Evolutionary conservation across 1,140 invertebrate genomes (phyloP).

Genomic region (Atta colombica): DNA sequence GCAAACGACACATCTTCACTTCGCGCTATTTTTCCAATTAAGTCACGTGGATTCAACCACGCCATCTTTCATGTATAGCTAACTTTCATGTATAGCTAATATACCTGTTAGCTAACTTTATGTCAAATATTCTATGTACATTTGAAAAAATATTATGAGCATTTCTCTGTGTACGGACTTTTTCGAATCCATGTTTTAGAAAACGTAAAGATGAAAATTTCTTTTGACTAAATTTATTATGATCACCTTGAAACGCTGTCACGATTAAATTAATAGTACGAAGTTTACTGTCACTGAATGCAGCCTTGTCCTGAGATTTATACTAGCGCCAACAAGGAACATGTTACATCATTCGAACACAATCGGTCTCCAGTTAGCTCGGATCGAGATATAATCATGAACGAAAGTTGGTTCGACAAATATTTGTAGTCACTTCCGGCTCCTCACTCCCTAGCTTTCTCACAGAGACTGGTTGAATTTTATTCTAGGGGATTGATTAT

Average conservation of each 20-base stretch:
- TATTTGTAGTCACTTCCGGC: conserved; percentile 84
- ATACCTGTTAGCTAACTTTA: no score
- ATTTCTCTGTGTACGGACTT: no score
- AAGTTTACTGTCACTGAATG: conserved; percentile 24
- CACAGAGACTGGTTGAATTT: conserved; percentile 57
- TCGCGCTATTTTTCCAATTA: no score
- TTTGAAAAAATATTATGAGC: no score
- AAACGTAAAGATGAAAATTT: background rate
- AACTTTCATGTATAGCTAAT: no score
- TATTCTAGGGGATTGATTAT: background rate
- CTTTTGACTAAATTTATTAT: background rate
- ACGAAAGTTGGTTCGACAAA: conserved; percentile 75
- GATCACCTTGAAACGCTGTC: background rate
- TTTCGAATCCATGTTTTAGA: no score
- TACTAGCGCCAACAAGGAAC: background rate
- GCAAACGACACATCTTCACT: no score
- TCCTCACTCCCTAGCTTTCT: conserved; percentile 66
- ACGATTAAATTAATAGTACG: conserved; percentile 18
- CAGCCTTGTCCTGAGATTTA: background rate
- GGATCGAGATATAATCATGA: conserved; percentile 67
- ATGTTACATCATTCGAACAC: conserved; percentile 62
- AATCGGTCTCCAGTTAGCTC: conserved; percentile 65
- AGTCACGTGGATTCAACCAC: no score
- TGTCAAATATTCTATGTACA: no score
- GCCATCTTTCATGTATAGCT: no score